phyloP scores from a whole-genome alignment of 2,888 invertebrate species.

The Acronicta alni region DNA sequence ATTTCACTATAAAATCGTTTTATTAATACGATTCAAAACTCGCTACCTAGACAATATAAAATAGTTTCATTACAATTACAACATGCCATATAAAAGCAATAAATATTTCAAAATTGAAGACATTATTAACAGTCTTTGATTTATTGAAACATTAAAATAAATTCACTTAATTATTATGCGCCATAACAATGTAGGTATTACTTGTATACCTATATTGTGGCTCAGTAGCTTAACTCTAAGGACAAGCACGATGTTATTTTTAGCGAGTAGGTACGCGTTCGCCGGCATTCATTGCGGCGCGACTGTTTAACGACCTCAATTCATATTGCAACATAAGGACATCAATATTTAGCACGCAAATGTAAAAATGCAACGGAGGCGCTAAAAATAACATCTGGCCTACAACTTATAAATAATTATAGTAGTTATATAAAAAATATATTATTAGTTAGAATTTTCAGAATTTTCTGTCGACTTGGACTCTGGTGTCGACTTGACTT shows the following conservation, averaged over 20 bases:
- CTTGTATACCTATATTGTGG: slow-evolving; percentile 75
- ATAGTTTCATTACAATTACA: slow-evolving; percentile 53
- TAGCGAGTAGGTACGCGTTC: slow-evolving; percentile 14
- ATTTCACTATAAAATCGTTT: slow-evolving; percentile 55
- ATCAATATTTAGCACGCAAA: slow-evolving; percentile 9
- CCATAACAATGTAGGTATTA: slow-evolving; percentile 77
- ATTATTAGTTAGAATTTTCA: slow-evolving; percentile 61
- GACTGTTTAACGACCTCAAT: slow-evolving; percentile 36
- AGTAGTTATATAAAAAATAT: slow-evolving; percentile 46
- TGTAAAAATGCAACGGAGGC: slow-evolving; percentile 23
- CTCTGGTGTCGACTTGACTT: slow-evolving; percentile 80
- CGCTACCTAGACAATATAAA: slow-evolving; percentile 52
- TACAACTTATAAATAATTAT: slow-evolving; percentile 32
- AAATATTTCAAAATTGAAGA: slow-evolving; percentile 71
- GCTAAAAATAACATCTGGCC: slow-evolving; percentile 34
- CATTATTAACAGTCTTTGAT: slow-evolving; percentile 66
- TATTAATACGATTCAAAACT: slow-evolving; percentile 51
- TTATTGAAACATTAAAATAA: slow-evolving; percentile 60
- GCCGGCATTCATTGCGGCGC: neutral
- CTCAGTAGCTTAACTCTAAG: slow-evolving; percentile 40
- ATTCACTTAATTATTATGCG: slow-evolving; percentile 65
- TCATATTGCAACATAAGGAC: slow-evolving; percentile 20
- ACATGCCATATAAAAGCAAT: slow-evolving; percentile 63
- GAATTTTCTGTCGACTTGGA: slow-evolving; percentile 73
- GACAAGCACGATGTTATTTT: slow-evolving; percentile 17